Conservation (phyloP, 2,888 invertebrate species). For the Dromius quadrimaculatus region DNA sequence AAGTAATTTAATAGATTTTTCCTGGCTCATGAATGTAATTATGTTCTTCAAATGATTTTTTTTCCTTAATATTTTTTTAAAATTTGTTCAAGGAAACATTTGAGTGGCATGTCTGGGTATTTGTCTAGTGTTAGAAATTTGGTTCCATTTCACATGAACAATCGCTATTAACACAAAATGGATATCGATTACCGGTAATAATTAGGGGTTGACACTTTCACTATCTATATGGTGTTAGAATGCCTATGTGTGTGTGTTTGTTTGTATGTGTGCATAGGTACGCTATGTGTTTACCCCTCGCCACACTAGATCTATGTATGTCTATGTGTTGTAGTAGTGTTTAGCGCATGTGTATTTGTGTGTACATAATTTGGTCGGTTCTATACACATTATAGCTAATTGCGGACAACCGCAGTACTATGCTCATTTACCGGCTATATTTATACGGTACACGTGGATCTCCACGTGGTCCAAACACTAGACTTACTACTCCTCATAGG, state of each 20-base stretch:
- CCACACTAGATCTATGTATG: constrained; percentile 15
- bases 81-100: background rate
- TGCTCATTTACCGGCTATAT: constrained; percentile 55
- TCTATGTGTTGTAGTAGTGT: constrained; percentile 8
- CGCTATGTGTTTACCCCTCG: constrained; percentile 35
- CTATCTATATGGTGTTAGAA: constrained; percentile 37
- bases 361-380: constrained; percentile 68
- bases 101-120: background rate
- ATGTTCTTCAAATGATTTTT: no score
- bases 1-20: no score
- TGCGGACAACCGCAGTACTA: constrained; percentile 67
- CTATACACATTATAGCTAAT: constrained; percentile 69
- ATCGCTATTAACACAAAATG: constrained; percentile 51
- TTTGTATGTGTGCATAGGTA: constrained; percentile 34
- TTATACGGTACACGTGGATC: constrained; percentile 65
- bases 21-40: no score
- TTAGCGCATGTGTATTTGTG: constrained; percentile 42
- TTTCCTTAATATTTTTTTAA: background rate
- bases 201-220: constrained; percentile 53
- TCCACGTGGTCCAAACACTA: constrained; percentile 60
- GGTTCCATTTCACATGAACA: constrained; percentile 50
- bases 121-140: constrained; percentile 40
- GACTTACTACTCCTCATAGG: no score
- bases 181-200: constrained; percentile 52
- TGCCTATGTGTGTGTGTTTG: constrained; percentile 17